Base-by-base conservation (phyloP, 2,888 invertebrate species). In the Napeogenes inachia region DNA sequence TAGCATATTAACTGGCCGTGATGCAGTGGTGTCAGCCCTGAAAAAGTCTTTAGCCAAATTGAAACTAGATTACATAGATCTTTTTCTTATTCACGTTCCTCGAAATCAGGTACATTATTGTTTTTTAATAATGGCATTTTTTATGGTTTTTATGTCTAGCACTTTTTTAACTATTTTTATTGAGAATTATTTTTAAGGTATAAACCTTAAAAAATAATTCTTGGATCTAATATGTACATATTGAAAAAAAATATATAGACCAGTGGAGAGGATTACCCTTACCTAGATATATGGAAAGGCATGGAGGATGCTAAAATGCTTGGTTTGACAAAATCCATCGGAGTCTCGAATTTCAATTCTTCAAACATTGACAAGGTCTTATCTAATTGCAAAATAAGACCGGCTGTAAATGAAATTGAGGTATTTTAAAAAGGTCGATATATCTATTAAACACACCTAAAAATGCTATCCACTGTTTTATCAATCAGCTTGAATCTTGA, bases 11-110 rank as follows among this genome's bases (percentile, higher is more conserved):
- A 30, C 50, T 30, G 35, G 33, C 6, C 21, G 45, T n/a, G 64
- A 72, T 4, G 61, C 71, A 13, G 78, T 79, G 0, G 61, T 75
- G 4, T 75, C 74, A 21, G 72, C 74, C 4, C 65, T 64, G 47
- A 32, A 57, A 64, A 45, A 45, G 32, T 50, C 58, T 12, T 33
- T 62, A 13, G 21, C 13, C 4, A 56, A 8, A 4, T 55, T 58
- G 13, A 54, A 58, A 8, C 30, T 58, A 8, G 0, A 59, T 59
- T 62, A 71, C 68, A 46, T 71, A 65, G 70, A 63, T 53, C 64
- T 55, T 59, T 63, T n/a, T 42, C 55, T 62, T 2, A 58, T 62
- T 32, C 62, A 62, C 13, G 8, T 30, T 0, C 46, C 58, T 10
- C 12, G 12, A 32, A 62, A 47, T 46, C 12, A 35, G 38, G 62